Conservation (phyloP, 64 coral and sea anemone species). For the Actinia equina region DNA sequence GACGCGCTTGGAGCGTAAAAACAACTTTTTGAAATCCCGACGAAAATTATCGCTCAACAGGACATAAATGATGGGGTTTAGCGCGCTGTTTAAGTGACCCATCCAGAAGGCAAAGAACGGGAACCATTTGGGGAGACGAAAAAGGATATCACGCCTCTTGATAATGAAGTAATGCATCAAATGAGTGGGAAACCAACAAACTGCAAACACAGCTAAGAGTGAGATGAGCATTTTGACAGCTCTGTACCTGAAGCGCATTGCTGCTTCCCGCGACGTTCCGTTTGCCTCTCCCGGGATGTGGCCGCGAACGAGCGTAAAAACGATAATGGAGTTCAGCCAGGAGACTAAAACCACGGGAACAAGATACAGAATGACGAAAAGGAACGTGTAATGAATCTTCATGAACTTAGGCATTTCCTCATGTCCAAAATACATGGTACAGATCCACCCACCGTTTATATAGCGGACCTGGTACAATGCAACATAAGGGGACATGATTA, state of each 20-base stretch:
- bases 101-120: slow-evolving; percentile 34
- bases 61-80: slow-evolving; percentile 50
- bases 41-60: slow-evolving; percentile 56
- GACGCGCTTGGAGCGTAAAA: not conserved
- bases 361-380: slow-evolving; percentile 54
- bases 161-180: slow-evolving; percentile 41
- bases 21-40: slow-evolving; percentile 21
- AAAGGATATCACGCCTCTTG: not conserved
- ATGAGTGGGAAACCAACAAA: slow-evolving; percentile 83
- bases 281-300: slow-evolving; percentile 48
- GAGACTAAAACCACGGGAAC: slow-evolving; percentile 38
- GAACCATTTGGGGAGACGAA: not conserved
- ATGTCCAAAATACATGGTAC: not conserved
- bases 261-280: not conserved
- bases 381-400: slow-evolving; percentile 34
- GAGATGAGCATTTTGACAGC: slow-evolving; percentile 46
- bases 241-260: slow-evolving; percentile 39
- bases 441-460: slow-evolving; percentile 6
- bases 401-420: not conserved
- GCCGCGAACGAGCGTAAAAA: slow-evolving; percentile 36
- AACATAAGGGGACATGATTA: slow-evolving; percentile 26
- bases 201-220: slow-evolving; percentile 54
- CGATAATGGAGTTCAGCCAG: slow-evolving; percentile 44
- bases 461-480: not conserved
- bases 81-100: slow-evolving; percentile 37